phyloP scores from a whole-genome alignment of 2,113 vertebrate genomes.

The Pedetes capensis region DNA sequence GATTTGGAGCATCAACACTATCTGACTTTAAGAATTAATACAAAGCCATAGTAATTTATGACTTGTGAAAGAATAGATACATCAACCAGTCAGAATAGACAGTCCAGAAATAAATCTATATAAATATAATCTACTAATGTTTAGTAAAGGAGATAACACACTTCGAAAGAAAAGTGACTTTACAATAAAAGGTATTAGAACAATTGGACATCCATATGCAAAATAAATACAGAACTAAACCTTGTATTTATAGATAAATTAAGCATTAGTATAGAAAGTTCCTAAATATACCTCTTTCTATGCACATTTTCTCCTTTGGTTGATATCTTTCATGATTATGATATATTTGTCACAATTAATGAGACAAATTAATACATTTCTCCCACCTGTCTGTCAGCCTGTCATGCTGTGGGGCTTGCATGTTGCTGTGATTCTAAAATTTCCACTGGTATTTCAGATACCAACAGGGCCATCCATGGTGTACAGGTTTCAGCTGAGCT shows the following conservation, averaged over 20 bases:
- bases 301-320: not conserved
- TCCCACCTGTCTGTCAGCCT: too few species aligned
- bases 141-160: not conserved
- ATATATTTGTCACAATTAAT: not conserved
- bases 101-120: not conserved
- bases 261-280: not conserved
- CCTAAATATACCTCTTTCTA: not conserved
- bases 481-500: too few species aligned
- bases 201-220: not conserved
- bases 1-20: not conserved
- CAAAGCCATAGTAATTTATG: not conserved
- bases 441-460: too few species aligned
- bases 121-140: not conserved
- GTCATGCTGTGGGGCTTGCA: too few species aligned
- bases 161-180: not conserved
- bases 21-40: not conserved
- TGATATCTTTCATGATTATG: not conserved
- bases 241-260: not conserved
- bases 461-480: too few species aligned
- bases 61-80: not conserved
- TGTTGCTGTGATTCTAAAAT: too few species aligned
- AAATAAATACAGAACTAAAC: not conserved
- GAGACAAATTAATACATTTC: not conserved
- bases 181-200: not conserved
- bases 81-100: not conserved